Conservation (phyloP, 2,113 vertebrate species). For the Baryphthengus martii region DNA sequence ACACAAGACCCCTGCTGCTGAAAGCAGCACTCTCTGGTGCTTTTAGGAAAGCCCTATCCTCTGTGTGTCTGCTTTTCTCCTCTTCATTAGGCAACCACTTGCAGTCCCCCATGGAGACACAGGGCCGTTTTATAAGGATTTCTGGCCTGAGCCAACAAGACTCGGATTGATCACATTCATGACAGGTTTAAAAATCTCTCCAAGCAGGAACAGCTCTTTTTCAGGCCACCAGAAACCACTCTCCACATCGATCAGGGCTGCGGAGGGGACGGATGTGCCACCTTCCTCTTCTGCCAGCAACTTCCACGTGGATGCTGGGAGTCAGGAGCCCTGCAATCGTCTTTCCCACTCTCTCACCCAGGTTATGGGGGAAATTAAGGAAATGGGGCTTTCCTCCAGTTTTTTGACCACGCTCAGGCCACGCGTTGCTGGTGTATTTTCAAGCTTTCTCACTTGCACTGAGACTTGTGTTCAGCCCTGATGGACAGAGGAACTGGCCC, state of each 20-base stretch:
- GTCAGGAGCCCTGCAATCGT: not conserved
- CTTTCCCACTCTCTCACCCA: not conserved
- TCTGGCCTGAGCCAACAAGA: not conserved
- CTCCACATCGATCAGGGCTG: not conserved
- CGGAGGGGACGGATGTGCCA: fast-evolving
- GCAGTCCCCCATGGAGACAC: not conserved
- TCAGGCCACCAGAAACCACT: not conserved
- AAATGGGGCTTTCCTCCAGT: not conserved
- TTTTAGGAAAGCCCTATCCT: not conserved
- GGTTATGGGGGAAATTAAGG: not conserved
- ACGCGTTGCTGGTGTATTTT: not conserved
- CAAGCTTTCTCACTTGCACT: not conserved
- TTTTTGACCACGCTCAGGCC: not conserved
- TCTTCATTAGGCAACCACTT: not conserved
- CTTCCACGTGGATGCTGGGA: not conserved
- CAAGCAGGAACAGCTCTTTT: not conserved
- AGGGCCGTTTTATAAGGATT: not conserved
- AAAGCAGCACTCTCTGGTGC: not conserved
- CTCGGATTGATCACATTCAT: not conserved
- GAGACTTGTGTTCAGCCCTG: not conserved
- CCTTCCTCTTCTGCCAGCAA: not conserved
- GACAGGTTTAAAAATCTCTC: not conserved
- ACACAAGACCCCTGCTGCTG: not conserved
- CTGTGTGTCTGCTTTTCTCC: not conserved
- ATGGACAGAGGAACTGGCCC: not conserved